Base-by-base conservation (phyloP, 2,888 invertebrate species). In the Eilema caniola region DNA sequence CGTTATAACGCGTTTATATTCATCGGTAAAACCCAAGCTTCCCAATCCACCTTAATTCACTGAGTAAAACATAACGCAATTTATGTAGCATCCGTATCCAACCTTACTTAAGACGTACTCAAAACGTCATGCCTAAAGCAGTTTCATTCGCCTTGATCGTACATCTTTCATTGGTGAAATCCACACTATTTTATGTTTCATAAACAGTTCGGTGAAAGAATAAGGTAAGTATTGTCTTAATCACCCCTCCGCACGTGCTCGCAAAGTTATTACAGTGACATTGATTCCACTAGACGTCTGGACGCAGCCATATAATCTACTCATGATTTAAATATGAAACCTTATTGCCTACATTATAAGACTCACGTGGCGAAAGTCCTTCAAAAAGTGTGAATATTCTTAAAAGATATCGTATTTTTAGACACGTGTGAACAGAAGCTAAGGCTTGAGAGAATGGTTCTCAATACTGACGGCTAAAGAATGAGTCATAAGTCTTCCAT, bases 271-370 rank as follows among this genome's bases (percentile, higher is more conserved):
- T 92, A 88, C 89, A 89, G 88, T 91, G 91, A 92, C 92, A 89
- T 87, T 83, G 87, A 92, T 92, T 90, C 92, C 92, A 89, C 92
- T 90, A 90, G 89, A 83, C 87, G 88, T 86, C 84, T 84, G 82
- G 79, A 85, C 85, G 93, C 92, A 93, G 92, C 93, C 93, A 90
- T 93, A 93, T 86, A 93, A 93, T 87, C 79, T 83, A 87, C 65
- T 81, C 85, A 82, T 78, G 79, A 80, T 74, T 73, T 74, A 80
- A 73, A 92, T 86, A 91, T 76, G 90, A 92, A 93, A 91, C 92
- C 93, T 86, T 94, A 93, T 85, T 77, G 77, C 81, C 81, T 72
- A 77, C 81, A 84, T 80, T 87, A 90, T 87, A 91, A 87, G 85
- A 86, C 78, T 70, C 76, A 80, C 77, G 78, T 76, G 80, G 71